Evolutionary conservation across 2,888 invertebrate genomes (phyloP), one percentile per base, ranked within the genome.

Genomic region (Spicauda simplicius): DNA sequence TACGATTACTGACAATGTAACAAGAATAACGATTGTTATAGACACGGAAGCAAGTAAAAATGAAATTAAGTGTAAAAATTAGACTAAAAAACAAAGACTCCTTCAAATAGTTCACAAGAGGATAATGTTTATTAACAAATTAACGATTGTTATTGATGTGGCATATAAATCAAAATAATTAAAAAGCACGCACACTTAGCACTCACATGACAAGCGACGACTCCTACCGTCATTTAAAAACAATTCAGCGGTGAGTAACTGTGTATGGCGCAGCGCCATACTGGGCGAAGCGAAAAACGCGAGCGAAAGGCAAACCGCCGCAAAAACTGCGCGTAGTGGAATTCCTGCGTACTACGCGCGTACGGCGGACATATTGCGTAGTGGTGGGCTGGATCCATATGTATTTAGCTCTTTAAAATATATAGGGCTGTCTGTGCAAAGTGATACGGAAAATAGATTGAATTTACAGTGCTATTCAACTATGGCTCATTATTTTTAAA

Each of bases 171-270:
- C 5, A 5, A 14, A 45, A 45, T n/a, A n/a, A 45, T 45, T 45
- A 6, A 50, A 64, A 72, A 70, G 54, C 56, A 25, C 71, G 79
- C 82, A 80, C 76, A 61, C n/a, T 67, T 69, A 69, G 69, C 53
- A 25, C 58, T 55, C 74, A 78, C 73, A 75, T 73, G 77, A 70
- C 72, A 69, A 75, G 77, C 77, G 73, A 72, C 70, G 71, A 77
- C 74, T 74, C 76, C 73, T 74, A 79, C 79, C 80, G 78, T 85
- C 88, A 86, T 89, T 90, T 90, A 88, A 89, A 89, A 89, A 89
- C 90, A 88, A 91, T 91, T 85, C 89, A 79, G 82, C 88, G 91
- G 91, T 84, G 84, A 83, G 79, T 90, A 91, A 92, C 92, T 91
- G 91, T 92, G 88, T 92, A 92, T 83, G 92, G 92, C 84, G 86